Conservation (phyloP, 2,797 vertebrate species). For the Argentina silus region DNA sequence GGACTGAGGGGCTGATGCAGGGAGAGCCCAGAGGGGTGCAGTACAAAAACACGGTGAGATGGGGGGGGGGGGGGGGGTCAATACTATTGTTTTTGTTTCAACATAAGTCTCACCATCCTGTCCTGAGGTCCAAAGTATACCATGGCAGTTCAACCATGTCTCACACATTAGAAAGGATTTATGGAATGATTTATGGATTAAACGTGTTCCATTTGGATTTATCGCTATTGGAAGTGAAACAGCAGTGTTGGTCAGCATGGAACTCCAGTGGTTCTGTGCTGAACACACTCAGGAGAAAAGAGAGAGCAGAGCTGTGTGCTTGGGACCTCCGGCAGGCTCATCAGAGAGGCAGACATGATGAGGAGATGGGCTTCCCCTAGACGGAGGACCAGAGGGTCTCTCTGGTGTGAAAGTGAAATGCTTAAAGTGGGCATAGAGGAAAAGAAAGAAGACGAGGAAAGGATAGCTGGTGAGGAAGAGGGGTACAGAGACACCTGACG, state of each 20-base stretch:
- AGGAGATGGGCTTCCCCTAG: constrained; percentile 3
- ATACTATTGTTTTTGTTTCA: no score
- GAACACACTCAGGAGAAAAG: neutral
- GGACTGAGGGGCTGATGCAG: constrained; percentile 69
- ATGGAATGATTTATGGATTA: no score
- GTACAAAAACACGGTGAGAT: constrained; percentile 78
- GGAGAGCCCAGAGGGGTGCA: constrained; percentile 57
- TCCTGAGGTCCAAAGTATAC: no score
- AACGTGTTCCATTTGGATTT: no score
- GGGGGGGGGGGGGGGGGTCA: neutral
- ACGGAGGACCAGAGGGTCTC: neutral
- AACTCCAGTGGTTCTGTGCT: neutral
- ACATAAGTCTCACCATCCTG: no score
- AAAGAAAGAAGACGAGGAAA: neutral
- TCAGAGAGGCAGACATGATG: neutral
- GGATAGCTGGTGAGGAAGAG: neutral
- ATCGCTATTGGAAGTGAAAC: no score
- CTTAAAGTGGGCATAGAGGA: neutral
- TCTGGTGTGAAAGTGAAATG: neutral
- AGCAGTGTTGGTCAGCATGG: no score
- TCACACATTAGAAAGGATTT: no score
- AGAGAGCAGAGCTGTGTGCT: neutral
- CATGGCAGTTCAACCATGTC: no score
- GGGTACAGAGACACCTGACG: neutral
- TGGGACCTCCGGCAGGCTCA: neutral